Base-by-base conservation (phyloP, 2,797 vertebrate species). In the Sitta carolinensis region DNA sequence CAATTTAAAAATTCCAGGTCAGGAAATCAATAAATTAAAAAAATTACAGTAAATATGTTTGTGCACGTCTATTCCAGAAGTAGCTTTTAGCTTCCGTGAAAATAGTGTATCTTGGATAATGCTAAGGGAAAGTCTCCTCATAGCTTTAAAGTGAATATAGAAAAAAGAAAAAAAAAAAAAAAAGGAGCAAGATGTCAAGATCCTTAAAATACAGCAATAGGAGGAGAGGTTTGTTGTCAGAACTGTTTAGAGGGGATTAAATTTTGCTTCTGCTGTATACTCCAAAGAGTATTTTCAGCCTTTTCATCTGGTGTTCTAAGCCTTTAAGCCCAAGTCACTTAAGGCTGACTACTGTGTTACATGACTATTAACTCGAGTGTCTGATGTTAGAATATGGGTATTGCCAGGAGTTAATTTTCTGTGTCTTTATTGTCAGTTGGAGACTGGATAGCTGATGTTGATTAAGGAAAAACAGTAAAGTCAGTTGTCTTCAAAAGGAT, bases 201-300 rank as follows among this genome's bases (percentile, higher is more conserved):
- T 88, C 64, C 74, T 84, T 89, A 82, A 89, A 87, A 66, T 67
- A 47, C 2, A 70, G 42, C 16, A 10, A 70, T 70, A 59, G n/a
- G 32, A 85, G 36, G 32, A 74, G 34, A 74, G 68, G 51, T 89
- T 95, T 96, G 62, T 93, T 96, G 93, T 94, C 88, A 84, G 84
- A 89, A 77, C 43, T 91, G 54, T 97, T 93, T 87, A 94, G 95
- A 70, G 40, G 52, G 45, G 92, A 96, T 97, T 97, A 92, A 89
- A 89, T 94, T 91, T 93, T 30, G 5, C 64, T 93, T 85, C 45
- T 89, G n/a, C 62, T 93, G 16, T 74, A 5, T 92, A 81, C 62
- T 81, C 82, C 57, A 43, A 84, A 93, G 91, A 95, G 54, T 22
- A 34, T 29, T 61, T 93, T 84, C 70, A 94, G 84, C 72, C 91